Base-by-base conservation (phyloP, 2,113 vertebrate genomes). In the Sinocyclocheilus anshuiensis region DNA sequence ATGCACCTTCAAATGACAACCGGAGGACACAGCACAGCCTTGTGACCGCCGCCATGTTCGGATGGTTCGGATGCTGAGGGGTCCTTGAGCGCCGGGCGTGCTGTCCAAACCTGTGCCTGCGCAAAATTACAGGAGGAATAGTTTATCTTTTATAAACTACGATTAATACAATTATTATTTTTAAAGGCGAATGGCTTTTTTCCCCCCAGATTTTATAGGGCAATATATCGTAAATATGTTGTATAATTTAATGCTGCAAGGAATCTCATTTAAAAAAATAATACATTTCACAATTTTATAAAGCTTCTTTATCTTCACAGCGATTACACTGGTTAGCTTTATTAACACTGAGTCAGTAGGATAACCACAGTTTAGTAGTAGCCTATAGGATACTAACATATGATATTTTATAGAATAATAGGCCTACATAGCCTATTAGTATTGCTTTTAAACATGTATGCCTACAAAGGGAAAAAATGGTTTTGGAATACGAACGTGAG, bases 1-100 rank as follows among this genome's bases (percentile, higher is more conserved):
- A 1, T 67, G 77, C 83, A 90, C 89, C 87, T 85, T 42, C 83
- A 36, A 42, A 48, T 29, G 87, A 77, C 65, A 87, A 39, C 9
- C 87, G 72, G 85, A 90, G 89, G 89, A 76, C 89, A 88, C 83
- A 85, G 39, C 77, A 82, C 63, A 90, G 72, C 77, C 87, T 65
- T 9, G 72, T 29, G 87, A 86, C 71, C 53, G 85, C 89, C 82
- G 89, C 87, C 89, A 90, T 90, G 53, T 88, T 90, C 5, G n/a
- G 75, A 83, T 18, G 24, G 53, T 88, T 90, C 5, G n/a, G 75
- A 83, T 18, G 15, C 33, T 76, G 39, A n/a, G n/a, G 24, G 87
- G 82, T 84, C 89, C 86, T 81, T 29, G 65, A 59, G 39, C 59
- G 20, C 42, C n/a, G 20, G 61, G 86, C 53, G 74, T 65, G 89